These are phyloP conservation scores for Drosophila varians DNA, from an alignment of 1,140 invertebrate genomes.

Conservation along the genomic window DNA sequence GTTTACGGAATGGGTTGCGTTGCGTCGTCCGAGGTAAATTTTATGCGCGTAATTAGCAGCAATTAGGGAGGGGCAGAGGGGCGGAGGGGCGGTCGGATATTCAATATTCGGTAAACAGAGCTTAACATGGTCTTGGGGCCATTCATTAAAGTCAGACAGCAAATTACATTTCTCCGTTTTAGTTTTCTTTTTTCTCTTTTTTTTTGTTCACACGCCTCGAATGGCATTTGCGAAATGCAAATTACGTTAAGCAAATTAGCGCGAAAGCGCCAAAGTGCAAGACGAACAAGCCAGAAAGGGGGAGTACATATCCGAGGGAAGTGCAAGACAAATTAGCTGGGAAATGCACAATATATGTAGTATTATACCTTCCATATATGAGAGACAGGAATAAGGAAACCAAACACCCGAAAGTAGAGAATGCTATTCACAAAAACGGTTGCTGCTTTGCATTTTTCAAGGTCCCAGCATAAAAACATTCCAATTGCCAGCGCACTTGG, in stretches of 20 bases:
- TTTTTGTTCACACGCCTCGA: constrained; percentile 61
- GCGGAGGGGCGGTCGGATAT: constrained; percentile 14
- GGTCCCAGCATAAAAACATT: no score
- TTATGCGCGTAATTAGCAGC: constrained; percentile 75
- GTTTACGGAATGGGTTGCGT: not conserved
- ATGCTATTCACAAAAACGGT: no score
- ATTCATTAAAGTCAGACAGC: constrained; percentile 48
- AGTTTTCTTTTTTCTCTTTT: constrained; percentile 14
- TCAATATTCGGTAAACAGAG: constrained; percentile 57
- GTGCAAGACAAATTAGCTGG: constrained; percentile 71
- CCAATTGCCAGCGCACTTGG: constrained; percentile 10
- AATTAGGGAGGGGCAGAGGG: constrained; percentile 48
- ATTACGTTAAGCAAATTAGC: constrained; percentile 79
- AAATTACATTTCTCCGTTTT: constrained; percentile 31
- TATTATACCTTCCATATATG: not conserved
- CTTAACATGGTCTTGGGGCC: constrained; percentile 44
- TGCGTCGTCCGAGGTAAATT: constrained; percentile 13
- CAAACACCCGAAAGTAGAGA: constrained; percentile 15
- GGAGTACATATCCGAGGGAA: constrained; percentile 37
- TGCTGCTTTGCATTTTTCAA: no score
- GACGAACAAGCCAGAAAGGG: constrained; percentile 12
- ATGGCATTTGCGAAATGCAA: constrained; percentile 73
- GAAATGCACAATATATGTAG: constrained; percentile 2
- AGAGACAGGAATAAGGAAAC: constrained; percentile 22
- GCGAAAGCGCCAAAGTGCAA: constrained; percentile 71